Conservation (phyloP, 2,888 invertebrate genomes). For the Urechis unicinctus region DNA sequence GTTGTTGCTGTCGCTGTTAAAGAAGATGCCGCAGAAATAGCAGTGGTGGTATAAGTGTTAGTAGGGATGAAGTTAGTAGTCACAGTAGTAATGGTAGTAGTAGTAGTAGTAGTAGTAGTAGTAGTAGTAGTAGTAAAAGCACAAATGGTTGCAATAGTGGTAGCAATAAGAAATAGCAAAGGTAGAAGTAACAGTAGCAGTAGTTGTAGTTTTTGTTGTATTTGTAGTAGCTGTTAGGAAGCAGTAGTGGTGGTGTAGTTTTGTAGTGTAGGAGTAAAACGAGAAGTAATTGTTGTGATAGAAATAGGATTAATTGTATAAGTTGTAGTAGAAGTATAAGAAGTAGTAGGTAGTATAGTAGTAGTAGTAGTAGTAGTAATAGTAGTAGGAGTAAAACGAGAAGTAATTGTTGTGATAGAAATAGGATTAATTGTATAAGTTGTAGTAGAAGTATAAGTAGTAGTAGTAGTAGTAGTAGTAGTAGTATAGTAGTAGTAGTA, state of each 20-base stretch:
- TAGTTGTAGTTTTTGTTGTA: no score
- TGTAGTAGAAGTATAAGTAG: no score
- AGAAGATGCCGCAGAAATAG: neutral
- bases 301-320: neutral
- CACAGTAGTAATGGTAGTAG: no score
- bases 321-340: neutral
- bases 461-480: neutral
- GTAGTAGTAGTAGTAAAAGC: no score
- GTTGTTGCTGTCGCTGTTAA: no score
- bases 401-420: neutral
- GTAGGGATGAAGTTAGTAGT: neutral
- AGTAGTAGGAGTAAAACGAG: neutral
- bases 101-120: conserved; percentile 2
- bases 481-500: no score
- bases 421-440: neutral
- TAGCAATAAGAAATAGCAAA: no score
- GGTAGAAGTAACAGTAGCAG: no score
- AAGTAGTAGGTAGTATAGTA: neutral
- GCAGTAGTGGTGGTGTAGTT: neutral
- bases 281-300: neutral
- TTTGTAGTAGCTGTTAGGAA: no score
- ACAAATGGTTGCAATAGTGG: no score
- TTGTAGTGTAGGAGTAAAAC: neutral
- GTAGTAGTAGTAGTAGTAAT: conserved; percentile 3
- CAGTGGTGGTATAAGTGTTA: neutral